phyloP scores from a whole-genome alignment of 2,113 vertebrate genomes.

The Platycercus adscitus region DNA sequence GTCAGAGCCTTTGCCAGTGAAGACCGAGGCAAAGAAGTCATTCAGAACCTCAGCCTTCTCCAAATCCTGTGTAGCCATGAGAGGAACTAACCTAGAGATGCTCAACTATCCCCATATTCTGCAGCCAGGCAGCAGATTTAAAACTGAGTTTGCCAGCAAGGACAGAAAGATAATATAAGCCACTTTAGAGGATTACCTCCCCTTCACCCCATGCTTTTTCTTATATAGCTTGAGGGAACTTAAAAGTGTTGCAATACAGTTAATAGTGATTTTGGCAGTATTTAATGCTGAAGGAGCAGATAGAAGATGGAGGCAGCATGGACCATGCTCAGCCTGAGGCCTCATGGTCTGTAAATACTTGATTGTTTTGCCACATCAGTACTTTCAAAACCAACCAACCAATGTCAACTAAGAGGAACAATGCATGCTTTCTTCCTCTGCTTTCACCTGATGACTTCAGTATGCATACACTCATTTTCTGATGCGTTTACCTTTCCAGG shows the following conservation, averaged over 20 bases:
- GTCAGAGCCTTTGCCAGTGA: too few relatives aligned
- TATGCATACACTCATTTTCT: accelerated
- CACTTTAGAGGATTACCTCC: accelerated
- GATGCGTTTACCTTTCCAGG: accelerated
- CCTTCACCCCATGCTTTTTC: accelerated
- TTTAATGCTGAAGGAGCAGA: accelerated
- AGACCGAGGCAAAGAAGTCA: too few relatives aligned
- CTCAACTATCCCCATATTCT: accelerated
- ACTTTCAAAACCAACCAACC: too few relatives aligned
- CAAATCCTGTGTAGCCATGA: too few relatives aligned
- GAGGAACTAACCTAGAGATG: accelerated
- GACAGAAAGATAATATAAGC: accelerated
- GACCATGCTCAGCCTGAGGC: not conserved
- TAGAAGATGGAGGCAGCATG: accelerated
- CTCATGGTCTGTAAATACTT: not conserved
- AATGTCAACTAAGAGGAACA: accelerated
- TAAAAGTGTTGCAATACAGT: accelerated
- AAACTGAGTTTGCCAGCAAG: accelerated
- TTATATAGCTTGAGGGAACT: accelerated
- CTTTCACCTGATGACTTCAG: accelerated
- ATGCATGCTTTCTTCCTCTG: accelerated
- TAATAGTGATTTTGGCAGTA: accelerated
- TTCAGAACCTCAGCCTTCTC: too few relatives aligned
- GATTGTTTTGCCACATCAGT: accelerated
- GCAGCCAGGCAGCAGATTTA: not conserved